A percentile compares a stretch with the other conserved stretches of the same genome.
phyloP scores from a whole-genome alignment of 2,888 invertebrate species.

The Teleiodes luculella region DNA sequence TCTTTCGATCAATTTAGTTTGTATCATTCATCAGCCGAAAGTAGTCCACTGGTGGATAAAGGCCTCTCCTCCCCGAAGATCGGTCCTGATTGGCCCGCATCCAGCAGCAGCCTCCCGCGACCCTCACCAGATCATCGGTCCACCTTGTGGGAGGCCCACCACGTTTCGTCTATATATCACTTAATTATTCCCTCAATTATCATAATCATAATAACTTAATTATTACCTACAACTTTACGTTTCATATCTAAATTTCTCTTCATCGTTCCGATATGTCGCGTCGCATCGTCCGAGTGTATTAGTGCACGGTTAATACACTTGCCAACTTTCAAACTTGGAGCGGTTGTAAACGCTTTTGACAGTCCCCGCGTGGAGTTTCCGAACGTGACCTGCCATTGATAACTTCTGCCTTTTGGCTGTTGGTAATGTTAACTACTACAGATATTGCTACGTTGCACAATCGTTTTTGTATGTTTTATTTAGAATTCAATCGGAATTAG shows the following conservation, averaged over 20 bases:
- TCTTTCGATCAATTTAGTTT: no score
- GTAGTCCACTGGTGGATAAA: no score
- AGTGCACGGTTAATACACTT: constrained; percentile 57
- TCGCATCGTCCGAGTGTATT: constrained; percentile 40
- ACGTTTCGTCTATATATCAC: no score
- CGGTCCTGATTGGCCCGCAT: no score
- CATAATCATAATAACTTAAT: no score
- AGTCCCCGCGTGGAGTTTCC: constrained; percentile 43
- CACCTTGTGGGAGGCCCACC: no score
- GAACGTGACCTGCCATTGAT: constrained; percentile 53
- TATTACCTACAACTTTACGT: neutral
- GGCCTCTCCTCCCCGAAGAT: no score
- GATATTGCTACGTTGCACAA: constrained; percentile 1
- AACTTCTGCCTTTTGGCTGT: constrained; percentile 29
- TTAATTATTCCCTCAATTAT: no score
- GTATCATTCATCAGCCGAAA: no score
- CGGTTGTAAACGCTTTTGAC: constrained; percentile 59
- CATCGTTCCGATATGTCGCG: constrained; percentile 30
- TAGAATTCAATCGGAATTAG: no score
- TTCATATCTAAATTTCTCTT: neutral
- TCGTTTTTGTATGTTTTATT: neutral
- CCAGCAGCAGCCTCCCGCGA: no score
- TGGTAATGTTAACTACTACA: constrained; percentile 13
- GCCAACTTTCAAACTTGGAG: constrained; percentile 45
- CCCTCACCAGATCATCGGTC: no score